Conservation (phyloP, 2,797 vertebrate species). For the Coccyzus lansbergi region DNA sequence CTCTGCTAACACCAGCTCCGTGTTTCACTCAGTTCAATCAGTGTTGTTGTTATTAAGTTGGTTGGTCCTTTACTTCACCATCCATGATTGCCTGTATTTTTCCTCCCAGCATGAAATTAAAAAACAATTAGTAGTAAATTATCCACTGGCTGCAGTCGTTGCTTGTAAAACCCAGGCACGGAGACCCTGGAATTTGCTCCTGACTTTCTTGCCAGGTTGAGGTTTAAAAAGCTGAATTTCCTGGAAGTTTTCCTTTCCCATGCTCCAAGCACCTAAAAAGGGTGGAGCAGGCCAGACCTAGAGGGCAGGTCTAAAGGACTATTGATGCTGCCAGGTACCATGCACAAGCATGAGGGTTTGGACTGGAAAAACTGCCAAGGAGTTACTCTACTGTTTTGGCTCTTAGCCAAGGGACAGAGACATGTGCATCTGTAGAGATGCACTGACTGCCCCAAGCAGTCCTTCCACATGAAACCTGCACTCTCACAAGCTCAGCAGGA, state of each 20-base stretch:
- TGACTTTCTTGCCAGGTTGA: neutral
- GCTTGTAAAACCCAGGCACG: neutral
- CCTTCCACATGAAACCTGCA: neutral
- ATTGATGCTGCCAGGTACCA: neutral
- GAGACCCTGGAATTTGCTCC: neutral
- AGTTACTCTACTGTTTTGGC: neutral
- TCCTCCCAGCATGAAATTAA: neutral
- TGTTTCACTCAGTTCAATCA: neutral
- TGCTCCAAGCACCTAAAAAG: neutral
- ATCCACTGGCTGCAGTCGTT: neutral
- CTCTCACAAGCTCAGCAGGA: fast-evolving
- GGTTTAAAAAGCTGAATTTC: neutral
- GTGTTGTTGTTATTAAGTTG: neutral
- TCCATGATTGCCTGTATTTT: neutral
- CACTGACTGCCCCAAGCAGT: neutral
- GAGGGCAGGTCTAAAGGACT: neutral
- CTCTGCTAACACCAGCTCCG: neutral
- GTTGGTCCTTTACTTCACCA: neutral
- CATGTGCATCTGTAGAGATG: neutral
- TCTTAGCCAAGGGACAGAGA: neutral
- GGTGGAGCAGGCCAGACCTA: neutral
- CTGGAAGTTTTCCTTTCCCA: neutral
- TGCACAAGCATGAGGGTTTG: neutral
- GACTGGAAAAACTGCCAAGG: neutral
- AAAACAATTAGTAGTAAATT: neutral